Conservation (phyloP, 2,797 vertebrate genomes). For the Zalophus californianus region DNA sequence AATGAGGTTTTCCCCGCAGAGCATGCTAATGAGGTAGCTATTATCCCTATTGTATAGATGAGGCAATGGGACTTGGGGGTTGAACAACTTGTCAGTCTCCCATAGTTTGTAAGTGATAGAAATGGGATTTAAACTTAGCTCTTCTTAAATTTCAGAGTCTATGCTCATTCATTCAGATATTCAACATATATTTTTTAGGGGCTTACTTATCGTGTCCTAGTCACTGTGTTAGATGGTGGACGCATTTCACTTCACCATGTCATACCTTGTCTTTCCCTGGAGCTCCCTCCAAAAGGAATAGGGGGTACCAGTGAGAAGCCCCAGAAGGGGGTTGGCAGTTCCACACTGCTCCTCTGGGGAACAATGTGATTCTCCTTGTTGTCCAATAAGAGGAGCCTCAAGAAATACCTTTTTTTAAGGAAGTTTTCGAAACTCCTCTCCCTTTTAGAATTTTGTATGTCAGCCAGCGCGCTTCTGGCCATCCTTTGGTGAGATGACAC, state of each 20-base stretch:
- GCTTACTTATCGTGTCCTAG: background rate
- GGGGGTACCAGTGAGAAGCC: background rate
- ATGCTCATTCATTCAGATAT: background rate
- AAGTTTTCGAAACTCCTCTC: background rate
- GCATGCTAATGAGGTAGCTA: background rate
- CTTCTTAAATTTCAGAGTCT: background rate
- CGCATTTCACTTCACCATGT: background rate
- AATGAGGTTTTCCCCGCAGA: background rate
- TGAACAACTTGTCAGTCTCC: background rate
- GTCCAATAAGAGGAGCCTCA: background rate
- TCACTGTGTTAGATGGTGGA: background rate
- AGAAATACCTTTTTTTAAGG: background rate
- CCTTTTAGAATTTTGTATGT: background rate
- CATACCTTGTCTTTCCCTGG: background rate
- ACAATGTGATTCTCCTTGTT: background rate
- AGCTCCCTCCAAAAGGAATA: background rate
- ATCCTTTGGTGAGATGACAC: background rate
- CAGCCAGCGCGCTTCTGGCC: background rate
- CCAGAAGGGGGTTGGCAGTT: background rate
- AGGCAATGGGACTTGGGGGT: background rate
- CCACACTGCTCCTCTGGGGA: background rate
- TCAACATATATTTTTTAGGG: background rate
- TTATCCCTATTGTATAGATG: background rate
- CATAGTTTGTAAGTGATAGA: background rate
- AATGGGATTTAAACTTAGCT: background rate